A percentile compares a stretch with the other conserved stretches of the same genome.
phyloP scores from a whole-genome alignment of 2,888 invertebrate species.

The Campoplex nolae region DNA sequence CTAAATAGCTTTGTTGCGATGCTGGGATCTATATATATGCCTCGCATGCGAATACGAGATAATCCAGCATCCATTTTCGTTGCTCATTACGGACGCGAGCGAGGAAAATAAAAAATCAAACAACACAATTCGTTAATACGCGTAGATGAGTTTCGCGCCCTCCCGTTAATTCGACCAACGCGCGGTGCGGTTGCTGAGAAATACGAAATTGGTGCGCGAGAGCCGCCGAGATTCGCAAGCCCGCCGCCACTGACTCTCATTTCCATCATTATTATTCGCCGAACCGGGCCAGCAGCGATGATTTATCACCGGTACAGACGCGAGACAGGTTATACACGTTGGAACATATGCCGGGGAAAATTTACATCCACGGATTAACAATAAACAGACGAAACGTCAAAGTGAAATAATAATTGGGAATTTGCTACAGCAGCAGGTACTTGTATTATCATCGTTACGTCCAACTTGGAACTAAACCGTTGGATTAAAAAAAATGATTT shows the following conservation, averaged over 20 bases:
- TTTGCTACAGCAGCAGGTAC: not conserved
- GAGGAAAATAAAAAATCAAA: not conserved
- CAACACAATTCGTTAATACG: constrained; percentile 2
- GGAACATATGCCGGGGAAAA: constrained; percentile 19
- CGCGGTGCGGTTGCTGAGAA: not conserved
- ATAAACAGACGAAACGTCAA: constrained; percentile 28
- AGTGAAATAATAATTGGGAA: constrained; percentile 45
- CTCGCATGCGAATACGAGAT: not conserved
- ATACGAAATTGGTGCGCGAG: constrained; percentile 4
- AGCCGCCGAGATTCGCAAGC: not conserved
- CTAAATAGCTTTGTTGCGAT: not conserved
- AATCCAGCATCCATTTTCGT: not conserved
- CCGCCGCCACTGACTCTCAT: not conserved
- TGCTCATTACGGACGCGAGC: not conserved
- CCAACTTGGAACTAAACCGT: not conserved
- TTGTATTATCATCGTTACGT: not conserved
- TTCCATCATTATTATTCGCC: constrained; percentile 58
- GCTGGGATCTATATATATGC: too few relatives aligned
- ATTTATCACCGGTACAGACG: constrained; percentile 27
- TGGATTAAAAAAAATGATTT: not conserved
- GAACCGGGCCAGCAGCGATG: constrained; percentile 9
- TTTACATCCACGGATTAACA: not conserved
- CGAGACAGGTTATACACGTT: constrained; percentile 11
- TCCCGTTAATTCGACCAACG: not conserved
- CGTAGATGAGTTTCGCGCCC: not conserved